These are phyloP conservation scores for Macquaria ambigua DNA, from an alignment of 2,113 vertebrate species.

Conservation along the genomic window DNA sequence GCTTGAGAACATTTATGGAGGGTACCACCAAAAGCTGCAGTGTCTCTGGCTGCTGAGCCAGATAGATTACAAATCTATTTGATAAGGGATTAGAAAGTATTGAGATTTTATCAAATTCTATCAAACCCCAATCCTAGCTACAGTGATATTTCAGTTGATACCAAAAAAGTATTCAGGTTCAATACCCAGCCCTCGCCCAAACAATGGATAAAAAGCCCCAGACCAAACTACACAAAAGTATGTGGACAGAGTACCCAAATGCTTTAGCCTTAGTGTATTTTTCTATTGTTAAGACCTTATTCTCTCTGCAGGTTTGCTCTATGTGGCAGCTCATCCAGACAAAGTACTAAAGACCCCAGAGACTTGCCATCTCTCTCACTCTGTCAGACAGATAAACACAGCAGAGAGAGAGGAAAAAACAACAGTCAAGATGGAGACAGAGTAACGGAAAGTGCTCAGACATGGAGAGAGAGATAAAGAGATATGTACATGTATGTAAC, in stretches of 20 bases:
- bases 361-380: constrained; percentile 20
- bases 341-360: constrained; percentile 34
- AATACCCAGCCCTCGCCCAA: neutral
- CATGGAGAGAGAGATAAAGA: constrained; percentile 13
- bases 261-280: neutral
- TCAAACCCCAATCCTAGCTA: neutral
- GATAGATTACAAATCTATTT: neutral
- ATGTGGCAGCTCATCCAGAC: constrained; percentile 39
- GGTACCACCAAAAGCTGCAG: neutral
- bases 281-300: constrained; percentile 1
- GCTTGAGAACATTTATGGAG: neutral
- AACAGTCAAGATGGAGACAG: constrained; percentile 4
- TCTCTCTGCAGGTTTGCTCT: constrained; percentile 14
- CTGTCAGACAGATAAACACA: constrained; percentile 34
- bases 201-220: neutral
- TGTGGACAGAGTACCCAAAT: neutral
- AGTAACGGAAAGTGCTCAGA: constrained; percentile 2
- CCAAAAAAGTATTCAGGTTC: neutral
- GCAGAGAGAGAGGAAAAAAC: neutral
- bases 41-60: too few relatives aligned
- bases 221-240: neutral
- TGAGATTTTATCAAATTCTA: neutral
- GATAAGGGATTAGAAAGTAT: neutral
- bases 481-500: too few relatives aligned
- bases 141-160: neutral